Evolutionary conservation across 1,140 invertebrate species (phyloP), one percentile per base, ranked within the genome.

Genomic region (Drosophila repleta): DNA sequence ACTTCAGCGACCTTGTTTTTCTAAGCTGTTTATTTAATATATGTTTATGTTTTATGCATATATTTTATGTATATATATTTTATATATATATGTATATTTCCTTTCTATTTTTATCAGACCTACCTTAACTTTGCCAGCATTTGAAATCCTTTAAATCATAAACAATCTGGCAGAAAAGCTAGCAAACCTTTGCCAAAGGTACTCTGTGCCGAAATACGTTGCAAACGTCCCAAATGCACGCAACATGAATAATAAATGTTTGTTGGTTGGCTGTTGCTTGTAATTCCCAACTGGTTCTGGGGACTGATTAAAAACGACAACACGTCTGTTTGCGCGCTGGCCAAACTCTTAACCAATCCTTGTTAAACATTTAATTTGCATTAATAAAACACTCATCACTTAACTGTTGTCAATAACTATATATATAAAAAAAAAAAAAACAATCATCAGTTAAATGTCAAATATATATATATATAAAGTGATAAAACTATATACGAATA

Each of bases 361-460:
- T 53, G 37, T 58, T 66, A 46, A 66, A 58, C 68, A 66, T 66
- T 71, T 66, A 65, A 71, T 71, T 58, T 58, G 39, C 62, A 71
- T 66, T 65, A 56, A 65, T 15, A 48, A 41, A 17, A 21, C 41
- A 55, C 20, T 45, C 8, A 51, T 1, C 45, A 46, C 8, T 21
- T 65, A 10, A 57, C 51, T 35, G 51, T 56, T 80, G 65, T 58
- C 77, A 71, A 35, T 13, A 35, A 35, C 11, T 35, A 35, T 35
- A 13, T 35, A 13, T 26, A 53, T 56, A 60, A 57, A 46, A 53
- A 55, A 56, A 61, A 70, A 69, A 66, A 46, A 53, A 55, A 56
- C 56, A 70, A 69, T 62, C 45, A 74, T 48, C 62, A 67, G 55
- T 53, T 70, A 76, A 76, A 70, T 71, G 39, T 43, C 39, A 35